Evolutionary conservation across 2,113 vertebrate genomes (phyloP).

Genomic region (Hoplias malabaricus): DNA sequence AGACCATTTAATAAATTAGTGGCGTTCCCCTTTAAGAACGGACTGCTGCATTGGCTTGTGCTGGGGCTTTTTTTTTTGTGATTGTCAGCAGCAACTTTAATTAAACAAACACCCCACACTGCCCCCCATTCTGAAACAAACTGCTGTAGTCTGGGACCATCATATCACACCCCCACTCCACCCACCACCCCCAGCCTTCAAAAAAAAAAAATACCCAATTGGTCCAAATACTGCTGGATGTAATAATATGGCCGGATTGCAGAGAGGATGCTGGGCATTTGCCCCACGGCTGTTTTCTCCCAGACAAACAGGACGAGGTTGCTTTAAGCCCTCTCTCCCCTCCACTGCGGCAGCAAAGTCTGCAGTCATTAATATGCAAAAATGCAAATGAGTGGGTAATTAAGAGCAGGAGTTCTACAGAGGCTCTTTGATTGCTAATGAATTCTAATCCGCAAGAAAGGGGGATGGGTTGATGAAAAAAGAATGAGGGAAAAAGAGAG

Average conservation of each 20-base stretch:
- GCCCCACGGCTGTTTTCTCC: conserved; percentile 31
- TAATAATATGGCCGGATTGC: conserved; percentile 50
- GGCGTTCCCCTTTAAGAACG: neutral
- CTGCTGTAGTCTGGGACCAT: conserved; percentile 14
- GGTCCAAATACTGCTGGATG: neutral
- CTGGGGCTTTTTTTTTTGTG: neutral
- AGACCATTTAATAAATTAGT: too few relatives aligned
- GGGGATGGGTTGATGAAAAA: conserved; percentile 66
- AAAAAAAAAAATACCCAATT: too few relatives aligned
- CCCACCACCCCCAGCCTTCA: too few relatives aligned
- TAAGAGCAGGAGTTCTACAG: conserved; percentile 80
- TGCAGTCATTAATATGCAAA: conserved; percentile 84
- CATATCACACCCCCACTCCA: conserved; percentile 15
- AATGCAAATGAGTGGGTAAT: conserved; percentile 82
- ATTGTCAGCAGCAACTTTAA: neutral
- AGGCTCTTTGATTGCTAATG: conserved; percentile 82
- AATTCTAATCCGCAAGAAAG: conserved; percentile 78
- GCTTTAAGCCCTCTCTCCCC: conserved; percentile 45
- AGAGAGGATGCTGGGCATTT: conserved; percentile 44
- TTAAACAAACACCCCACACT: neutral
- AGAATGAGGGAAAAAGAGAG: conserved; percentile 17
- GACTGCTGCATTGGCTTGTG: neutral
- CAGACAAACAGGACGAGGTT: conserved; percentile 41
- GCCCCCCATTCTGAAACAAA: neutral
- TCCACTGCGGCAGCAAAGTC: conserved; percentile 74